Conservation (phyloP, 1,140 invertebrate genomes). For the Paramacrobiotus metropolitanus region DNA sequence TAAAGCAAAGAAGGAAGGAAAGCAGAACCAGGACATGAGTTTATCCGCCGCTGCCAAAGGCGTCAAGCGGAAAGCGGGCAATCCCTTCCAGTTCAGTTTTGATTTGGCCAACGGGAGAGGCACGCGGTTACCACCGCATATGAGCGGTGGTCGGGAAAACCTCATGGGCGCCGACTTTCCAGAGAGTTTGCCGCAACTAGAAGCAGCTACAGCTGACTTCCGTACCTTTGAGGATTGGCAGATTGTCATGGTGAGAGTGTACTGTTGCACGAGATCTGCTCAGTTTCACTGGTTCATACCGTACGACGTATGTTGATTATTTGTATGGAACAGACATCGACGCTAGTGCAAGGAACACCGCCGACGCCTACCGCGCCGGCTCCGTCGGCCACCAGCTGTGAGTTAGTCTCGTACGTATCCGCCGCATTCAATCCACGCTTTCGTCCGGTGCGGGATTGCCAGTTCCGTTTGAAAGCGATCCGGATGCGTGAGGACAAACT, state of each 20-base stretch:
- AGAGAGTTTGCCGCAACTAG: background rate
- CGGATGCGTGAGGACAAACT: constrained; percentile 2
- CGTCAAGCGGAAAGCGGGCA: too few relatives aligned
- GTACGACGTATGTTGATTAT: background rate
- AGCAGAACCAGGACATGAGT: too few relatives aligned
- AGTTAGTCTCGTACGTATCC: background rate
- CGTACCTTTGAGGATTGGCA: background rate
- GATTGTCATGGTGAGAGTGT: constrained; percentile 1
- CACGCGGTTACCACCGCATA: background rate
- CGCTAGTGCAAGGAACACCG: too few relatives aligned
- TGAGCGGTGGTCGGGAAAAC: background rate
- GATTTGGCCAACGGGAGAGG: background rate
- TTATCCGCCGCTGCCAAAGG: too few relatives aligned
- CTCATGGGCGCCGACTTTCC: background rate
- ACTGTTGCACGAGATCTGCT: background rate
- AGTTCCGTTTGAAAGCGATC: background rate
- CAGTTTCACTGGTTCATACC: background rate
- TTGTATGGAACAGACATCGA: too few relatives aligned
- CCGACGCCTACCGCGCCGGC: too few relatives aligned
- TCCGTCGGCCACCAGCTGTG: background rate
- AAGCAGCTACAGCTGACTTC: background rate
- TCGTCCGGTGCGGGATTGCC: background rate
- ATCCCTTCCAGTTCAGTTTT: too few relatives aligned
- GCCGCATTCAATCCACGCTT: background rate
- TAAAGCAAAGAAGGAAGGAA: too few relatives aligned